A percentile compares a stretch with the other conserved stretches of the same genome.
Evolutionary conservation across 2,113 vertebrate species (phyloP).

Genomic region (Eurystomus gularis): DNA sequence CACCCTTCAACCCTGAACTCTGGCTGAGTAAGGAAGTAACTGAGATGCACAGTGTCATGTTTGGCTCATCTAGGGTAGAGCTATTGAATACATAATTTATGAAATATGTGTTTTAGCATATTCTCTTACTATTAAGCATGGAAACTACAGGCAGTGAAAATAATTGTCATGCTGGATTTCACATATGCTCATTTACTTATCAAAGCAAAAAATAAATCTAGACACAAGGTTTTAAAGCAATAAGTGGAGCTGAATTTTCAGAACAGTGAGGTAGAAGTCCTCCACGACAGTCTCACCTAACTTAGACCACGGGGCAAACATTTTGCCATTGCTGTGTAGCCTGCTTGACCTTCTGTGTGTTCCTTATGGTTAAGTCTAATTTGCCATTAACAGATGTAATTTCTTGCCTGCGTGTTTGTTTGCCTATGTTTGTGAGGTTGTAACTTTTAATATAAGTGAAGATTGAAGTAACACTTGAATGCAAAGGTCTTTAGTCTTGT

Average conservation of each 20-base stretch:
- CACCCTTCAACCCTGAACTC: not conserved
- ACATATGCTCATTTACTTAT: not conserved
- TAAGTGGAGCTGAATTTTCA: not conserved
- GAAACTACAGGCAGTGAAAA: not conserved
- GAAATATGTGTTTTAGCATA: not conserved
- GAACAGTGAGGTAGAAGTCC: not conserved
- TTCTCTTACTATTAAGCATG: not conserved
- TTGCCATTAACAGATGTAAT: not conserved
- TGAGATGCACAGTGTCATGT: not conserved
- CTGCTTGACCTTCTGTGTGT: accelerated
- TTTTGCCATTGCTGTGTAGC: not conserved
- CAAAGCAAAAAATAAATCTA: not conserved
- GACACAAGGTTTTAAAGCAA: not conserved
- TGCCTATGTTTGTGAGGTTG: not conserved
- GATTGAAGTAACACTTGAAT: not conserved
- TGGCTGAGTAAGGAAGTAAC: not conserved
- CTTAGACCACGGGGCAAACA: not conserved
- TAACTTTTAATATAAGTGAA: not conserved
- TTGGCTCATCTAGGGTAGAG: not conserved
- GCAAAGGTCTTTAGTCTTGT: not conserved
- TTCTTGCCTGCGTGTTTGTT: not conserved
- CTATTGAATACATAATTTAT: not conserved
- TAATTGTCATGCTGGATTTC: not conserved
- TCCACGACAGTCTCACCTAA: not conserved
- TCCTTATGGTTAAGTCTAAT: not conserved